phyloP scores from a whole-genome alignment of 2,888 invertebrate genomes.

The Chrysolina oricalcia region DNA sequence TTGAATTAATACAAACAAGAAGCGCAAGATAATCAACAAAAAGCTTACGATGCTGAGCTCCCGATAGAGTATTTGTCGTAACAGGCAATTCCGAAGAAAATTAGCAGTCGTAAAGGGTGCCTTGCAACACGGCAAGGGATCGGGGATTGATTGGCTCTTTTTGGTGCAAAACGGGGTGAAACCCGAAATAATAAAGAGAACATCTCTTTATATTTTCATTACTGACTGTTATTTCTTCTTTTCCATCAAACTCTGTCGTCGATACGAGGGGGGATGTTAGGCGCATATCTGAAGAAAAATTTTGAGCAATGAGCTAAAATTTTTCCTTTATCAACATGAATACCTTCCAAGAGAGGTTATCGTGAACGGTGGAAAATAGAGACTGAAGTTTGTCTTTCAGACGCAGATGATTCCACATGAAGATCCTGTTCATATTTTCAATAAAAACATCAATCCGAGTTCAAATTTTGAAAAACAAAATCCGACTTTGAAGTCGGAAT shows the following conservation, averaged over 20 bases:
- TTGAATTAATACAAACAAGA: constrained; percentile 9
- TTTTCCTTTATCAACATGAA: too few species aligned
- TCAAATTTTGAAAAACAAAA: too few species aligned
- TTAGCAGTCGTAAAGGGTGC: constrained; percentile 25
- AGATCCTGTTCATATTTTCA: too few species aligned
- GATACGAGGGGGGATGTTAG: too few species aligned
- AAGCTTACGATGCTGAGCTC: background rate
- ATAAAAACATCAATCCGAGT: too few species aligned
- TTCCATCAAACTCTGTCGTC: background rate
- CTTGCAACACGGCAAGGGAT: background rate
- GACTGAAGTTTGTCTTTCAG: too few species aligned
- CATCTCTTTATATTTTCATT: background rate
- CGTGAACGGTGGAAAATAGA: too few species aligned
- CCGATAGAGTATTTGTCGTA: constrained; percentile 29
- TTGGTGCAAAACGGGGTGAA: background rate
- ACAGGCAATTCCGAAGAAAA: constrained; percentile 35
- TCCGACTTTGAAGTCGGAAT: too few species aligned
- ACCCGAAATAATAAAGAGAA: background rate
- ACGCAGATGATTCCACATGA: too few species aligned
- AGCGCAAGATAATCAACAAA: constrained; percentile 5
- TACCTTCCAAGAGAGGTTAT: too few species aligned
- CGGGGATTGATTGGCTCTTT: background rate
- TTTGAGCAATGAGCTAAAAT: too few species aligned
- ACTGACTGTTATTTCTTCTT: background rate
- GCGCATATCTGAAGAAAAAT: too few species aligned